Evolutionary conservation across 1,140 invertebrate species (phyloP), one percentile per base, ranked within the genome.

Genomic region (Maniola jurtina): DNA sequence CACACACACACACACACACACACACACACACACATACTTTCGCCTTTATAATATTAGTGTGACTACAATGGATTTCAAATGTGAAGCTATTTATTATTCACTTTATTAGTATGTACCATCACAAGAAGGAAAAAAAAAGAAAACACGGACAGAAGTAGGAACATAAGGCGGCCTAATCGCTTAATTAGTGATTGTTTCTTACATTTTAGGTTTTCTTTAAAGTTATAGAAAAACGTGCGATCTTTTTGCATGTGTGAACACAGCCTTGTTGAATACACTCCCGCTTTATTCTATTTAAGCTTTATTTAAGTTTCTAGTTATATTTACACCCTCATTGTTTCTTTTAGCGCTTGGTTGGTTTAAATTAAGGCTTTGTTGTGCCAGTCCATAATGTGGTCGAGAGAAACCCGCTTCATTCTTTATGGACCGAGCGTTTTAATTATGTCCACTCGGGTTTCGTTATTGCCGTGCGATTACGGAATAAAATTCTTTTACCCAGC

Each of bases 261-360:
- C 42, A 45, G 42, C 42, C 42, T 45, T 1, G 13, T 11, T 13
- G 2, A 38, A 38, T 6, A 61, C 58, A 55, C 47, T 38, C 67
- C 66, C 48, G 58, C 64, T 72, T 72, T 70, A 64, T 71, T 71
- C 69, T 69, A 70, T 63, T 69, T 64, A 68, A 70, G 45, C 68
- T 72, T 66, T 70, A 70, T 63, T 69, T 64, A 68, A 70, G 45
- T 70, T 72, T 66, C 48, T 52, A 68, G 68, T 56, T 64, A 70
- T 64, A 63, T 73, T 65, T 66, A 64, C 40, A 52, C 45, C 47
- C 50, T 34, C 52, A 62, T 68, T 71, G 63, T 72, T 63, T 68
- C 64, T 56, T 61, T 64, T 66, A 59, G 58, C 54, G 45, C 38
- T 58, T 36, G 50, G 47, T 52, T 42, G 59, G 50, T 50, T 67